Base-by-base conservation (phyloP, 2,888 invertebrate genomes). In the Taenaris catops region DNA sequence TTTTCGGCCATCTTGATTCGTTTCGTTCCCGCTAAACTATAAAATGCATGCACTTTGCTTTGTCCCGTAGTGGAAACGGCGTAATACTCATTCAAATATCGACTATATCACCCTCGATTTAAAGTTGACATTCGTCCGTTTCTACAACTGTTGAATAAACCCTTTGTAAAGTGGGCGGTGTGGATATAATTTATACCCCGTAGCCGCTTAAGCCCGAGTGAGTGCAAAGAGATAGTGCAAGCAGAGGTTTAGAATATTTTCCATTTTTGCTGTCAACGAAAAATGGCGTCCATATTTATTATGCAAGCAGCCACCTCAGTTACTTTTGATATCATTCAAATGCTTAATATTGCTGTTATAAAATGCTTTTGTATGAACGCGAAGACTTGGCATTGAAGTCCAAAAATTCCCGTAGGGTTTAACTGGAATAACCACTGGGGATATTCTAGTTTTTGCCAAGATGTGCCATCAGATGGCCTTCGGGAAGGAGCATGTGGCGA, bases 131-230 rank as follows among this genome's bases (percentile, higher is more conserved):
- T 37, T 46, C 5, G 9, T 36, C 12, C 20, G 29, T 7, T 3
- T 5, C 3, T 5, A 14, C 8, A 8, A 2, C n/a, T 4, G 38
- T 38, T 28, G 18, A 43, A 47, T 56, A 48, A 44, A 46, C 49
- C 47, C 49, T 51, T 58, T 52, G 42, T 34, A 36, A 46, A 48
- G 44, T 49, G 42, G 42, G 40, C 20, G 38, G 41, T 39, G 40
- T 42, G 43, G 46, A 50, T 57, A 61, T 63, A 60, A 63, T 58
- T 59, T 61, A 56, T 58, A 55, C 51, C 55, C 54, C 46, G 46
- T 42, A 49, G 51, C 50, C 55, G 55, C 50, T 55, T 56, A 56
- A 59, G 48, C 52, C 46, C 48, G 57, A 51, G 51, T 59, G 61
- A 57, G 54, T 48, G 53, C 41, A 45, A 47, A 43, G 48, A 57